Evolutionary conservation across 1,140 invertebrate genomes (phyloP), one percentile per base, ranked within the genome.

Genomic region (Amyelois transitella): DNA sequence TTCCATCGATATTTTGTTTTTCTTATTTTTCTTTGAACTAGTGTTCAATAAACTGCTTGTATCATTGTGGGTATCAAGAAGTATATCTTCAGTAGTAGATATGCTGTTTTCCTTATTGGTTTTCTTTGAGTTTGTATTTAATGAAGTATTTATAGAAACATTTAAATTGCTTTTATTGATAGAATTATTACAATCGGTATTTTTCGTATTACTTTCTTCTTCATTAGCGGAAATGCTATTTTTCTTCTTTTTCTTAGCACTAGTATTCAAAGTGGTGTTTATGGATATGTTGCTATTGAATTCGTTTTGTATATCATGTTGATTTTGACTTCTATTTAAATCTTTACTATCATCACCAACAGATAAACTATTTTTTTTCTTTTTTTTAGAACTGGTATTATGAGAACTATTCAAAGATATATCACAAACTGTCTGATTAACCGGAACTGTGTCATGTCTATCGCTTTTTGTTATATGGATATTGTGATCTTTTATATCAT

Each of bases 341-440:
- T 20, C 7, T 53, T 19, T 43, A 21, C 8, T 20, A 44, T 49
- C 12, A 43, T 43, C 19, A 20, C 8, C n/a, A 12, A 53, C 6
- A 43, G 51, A 43, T 20, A 22, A 10, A 44, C 19, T 43, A 43
- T 21, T 53, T 12, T 50, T 51, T 0, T 51, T 50, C 18, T 59
- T 59, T 17, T 43, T 53, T 20, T 60, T 53, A 3, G 2, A 24
- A 49, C 44, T 58, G 20, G 18, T 17, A 18, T 48, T 43, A 12
- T 50, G 22, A 18, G 43, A 28, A 3, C 7, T 47, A 17, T 24
- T 43, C 14, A 25, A 17, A 19, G 25, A 38, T 19, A 8, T 19
- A 19, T 52, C 25, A 38, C 12, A 19, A 38, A 17, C 14, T 19
- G 12, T 1, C 8, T 6, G 28, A n/a, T n/a, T n/a, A n/a, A n/a